Base-by-base conservation (phyloP, 2,888 invertebrate species). In the Aspidiotus destructor region DNA sequence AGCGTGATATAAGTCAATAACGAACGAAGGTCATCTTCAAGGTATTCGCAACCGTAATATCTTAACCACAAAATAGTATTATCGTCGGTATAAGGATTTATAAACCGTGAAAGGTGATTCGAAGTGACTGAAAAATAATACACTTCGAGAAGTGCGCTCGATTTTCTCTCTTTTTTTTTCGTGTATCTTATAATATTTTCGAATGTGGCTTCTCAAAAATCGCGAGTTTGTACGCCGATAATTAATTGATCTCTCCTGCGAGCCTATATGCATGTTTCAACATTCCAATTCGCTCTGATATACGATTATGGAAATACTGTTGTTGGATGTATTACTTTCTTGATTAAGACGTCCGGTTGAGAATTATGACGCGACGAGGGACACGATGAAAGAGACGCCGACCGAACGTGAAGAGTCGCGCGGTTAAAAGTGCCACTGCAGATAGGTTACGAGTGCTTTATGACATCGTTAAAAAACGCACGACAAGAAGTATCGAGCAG, bases 1-100 rank as follows among this genome's bases (percentile, higher is more conserved):
- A n/a, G 10, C 48, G 63, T 63, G 55, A 63, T 54, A 54, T 63
- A 63, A 63, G 63, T 63, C 53, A 63, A 63, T 63, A 63, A 41
- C 63, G 54, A 63, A 63, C 40, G 54, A 63, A 63, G 63, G 63
- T 63, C 63, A 54, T 63, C 54, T 41, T 63, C 63, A 63, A 63
- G 63, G 63, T 63, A 63, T 63, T 63, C 63, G 53, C 63, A 63
- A 63, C 41, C 63, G 63, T 63, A 63, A 54, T 63, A 63, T 63
- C 54, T 63, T 63, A 54, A 53, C 63, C 63, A 63, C 63, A 63
- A 63, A 63, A 28, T 28, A 28, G 28, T 28, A 28, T 28, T 28
- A 28, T 54, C 52, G 54, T 54, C 63, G 63, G 54, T 53, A 41
- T 41, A 41, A 40, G 54, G 63, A 63, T 63, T 63, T 63, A 63